Evolutionary conservation across 2,113 vertebrate species (phyloP).

Genomic region (Zosterops pallidus): DNA sequence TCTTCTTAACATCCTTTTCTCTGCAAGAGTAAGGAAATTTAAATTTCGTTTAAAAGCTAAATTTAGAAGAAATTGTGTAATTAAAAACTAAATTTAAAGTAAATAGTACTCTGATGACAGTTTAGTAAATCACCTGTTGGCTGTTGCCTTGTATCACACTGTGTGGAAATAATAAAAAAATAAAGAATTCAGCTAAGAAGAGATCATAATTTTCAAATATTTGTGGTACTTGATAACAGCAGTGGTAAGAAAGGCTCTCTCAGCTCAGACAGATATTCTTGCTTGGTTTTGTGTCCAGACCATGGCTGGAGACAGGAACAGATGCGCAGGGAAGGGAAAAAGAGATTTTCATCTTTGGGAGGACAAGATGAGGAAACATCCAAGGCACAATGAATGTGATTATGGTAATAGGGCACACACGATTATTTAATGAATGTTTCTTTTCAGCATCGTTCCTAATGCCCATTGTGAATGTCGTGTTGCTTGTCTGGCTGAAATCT

Average conservation of each 20-base stretch:
- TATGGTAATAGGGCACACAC: not conserved
- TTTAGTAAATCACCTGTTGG: not conserved
- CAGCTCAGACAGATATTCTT: not conserved
- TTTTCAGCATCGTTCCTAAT: not conserved
- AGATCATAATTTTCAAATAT: not conserved
- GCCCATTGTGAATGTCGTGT: not conserved
- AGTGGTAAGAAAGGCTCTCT: not conserved
- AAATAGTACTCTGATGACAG: not conserved
- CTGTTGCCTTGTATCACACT: not conserved
- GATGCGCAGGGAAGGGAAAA: not conserved
- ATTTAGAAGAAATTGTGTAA: not conserved
- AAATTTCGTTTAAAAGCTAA: not conserved
- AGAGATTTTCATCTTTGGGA: not conserved
- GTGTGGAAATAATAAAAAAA: not conserved
- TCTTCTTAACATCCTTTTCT: not conserved
- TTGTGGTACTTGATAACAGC: not conserved
- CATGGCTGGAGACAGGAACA: not conserved
- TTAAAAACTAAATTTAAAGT: not conserved
- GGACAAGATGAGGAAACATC: not conserved
- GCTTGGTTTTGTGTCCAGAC: not conserved
- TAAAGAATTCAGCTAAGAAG: not conserved
- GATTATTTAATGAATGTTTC: constrained; percentile 5
- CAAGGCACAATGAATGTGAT: not conserved
- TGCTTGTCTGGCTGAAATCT: not conserved
- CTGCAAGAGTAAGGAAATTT: not conserved